phyloP scores from a whole-genome alignment of 2,888 invertebrate genomes.

The Heliconius erato region DNA sequence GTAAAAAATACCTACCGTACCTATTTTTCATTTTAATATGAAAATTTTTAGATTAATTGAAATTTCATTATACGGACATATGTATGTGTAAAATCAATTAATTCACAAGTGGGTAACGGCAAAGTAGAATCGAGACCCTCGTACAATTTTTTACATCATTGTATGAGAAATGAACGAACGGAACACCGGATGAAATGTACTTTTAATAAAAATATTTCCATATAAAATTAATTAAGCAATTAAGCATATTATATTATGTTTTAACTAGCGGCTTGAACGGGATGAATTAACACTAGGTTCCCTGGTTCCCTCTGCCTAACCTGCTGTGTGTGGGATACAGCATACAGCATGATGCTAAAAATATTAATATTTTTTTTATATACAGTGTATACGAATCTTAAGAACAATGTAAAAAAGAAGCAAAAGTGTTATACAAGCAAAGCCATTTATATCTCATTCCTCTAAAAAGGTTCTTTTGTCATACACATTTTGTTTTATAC shows the following conservation, averaged over 20 bases:
- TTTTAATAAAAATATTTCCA: background rate
- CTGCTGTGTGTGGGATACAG: background rate
- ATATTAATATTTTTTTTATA: no score
- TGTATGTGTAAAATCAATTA: constrained; percentile 24
- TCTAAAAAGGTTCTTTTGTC: constrained; percentile 24
- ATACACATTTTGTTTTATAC: background rate
- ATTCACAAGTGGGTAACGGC: constrained; percentile 15
- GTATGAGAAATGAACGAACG: constrained; percentile 5
- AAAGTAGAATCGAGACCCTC: constrained; percentile 11
- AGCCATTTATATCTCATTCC: constrained; percentile 2
- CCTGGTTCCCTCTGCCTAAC: no score
- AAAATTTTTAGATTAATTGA: constrained; percentile 1
- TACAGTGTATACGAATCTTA: background rate
- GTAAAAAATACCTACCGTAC: background rate
- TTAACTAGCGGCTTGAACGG: background rate
- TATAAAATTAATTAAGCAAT: background rate
- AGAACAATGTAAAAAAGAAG: background rate
- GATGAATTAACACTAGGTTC: no score
- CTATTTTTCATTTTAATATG: background rate
- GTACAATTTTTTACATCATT: constrained; percentile 27
- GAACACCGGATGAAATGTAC: background rate
- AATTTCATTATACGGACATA: constrained; percentile 6
- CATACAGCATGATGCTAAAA: background rate
- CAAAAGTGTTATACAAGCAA: background rate
- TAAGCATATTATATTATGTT: background rate